Base-by-base conservation (phyloP, 2,888 invertebrate species). In the Noctua fimbriata region DNA sequence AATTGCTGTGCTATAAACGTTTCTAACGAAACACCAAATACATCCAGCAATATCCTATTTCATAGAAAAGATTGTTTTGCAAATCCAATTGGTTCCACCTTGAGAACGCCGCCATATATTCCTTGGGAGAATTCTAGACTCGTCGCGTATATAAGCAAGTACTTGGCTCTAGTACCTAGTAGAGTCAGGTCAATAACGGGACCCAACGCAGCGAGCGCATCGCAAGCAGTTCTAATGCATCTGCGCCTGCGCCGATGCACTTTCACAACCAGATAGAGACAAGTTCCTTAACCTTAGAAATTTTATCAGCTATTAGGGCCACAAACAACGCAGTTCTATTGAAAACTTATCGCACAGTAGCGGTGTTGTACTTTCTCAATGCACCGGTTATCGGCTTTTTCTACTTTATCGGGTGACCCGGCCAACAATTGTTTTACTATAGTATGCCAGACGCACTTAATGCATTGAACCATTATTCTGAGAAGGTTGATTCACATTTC, bases 111-210 rank as follows among this genome's bases (percentile, higher is more conserved):
- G 84, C 73, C 72, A 73, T 73, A 80, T 73, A 81, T 83, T 79
- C 82, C 85, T 72, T 76, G 80, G 69, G 83, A 87, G 85, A 78
- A 85, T 87, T 87, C 89, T 90, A 90, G 82, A n/a, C 80, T 70
- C 87, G 87, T 85, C 83, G 84, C 85, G 87, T 88, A 85, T 84
- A 88, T 81, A 87, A 76, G 81, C 85, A 82, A 83, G 85, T 83
- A 82, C 88, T 77, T 73, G 85, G 69, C 66, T 84, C 77, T 87
- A 81, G 85, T 88, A 88, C 88, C 82, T 82, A 86, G 88, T 89
- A 90, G 88, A 91, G 93, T 91, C 92, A 93, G 94, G 95, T 94
- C 94, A 92, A 80, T 96, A 96, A 96, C 96, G 95, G 96, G 94
- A 95, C 85, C 85, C 84, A 88, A 91, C 89, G 91, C 93, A 92